These are phyloP conservation scores for Acanthosoma haemorrhoidale DNA, from an alignment of 2,888 invertebrate genomes.

Conservation along the genomic window DNA sequence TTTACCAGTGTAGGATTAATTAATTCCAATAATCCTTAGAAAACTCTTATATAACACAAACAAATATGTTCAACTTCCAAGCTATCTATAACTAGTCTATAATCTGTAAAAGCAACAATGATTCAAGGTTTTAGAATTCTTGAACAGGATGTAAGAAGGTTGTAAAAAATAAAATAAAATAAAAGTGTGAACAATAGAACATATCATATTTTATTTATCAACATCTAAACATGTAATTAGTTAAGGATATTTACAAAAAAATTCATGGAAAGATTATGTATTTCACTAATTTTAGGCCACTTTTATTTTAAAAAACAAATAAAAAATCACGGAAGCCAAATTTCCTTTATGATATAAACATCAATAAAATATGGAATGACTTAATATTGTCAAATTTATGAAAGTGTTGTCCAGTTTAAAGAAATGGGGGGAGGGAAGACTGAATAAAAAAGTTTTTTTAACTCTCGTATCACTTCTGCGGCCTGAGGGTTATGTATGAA, in stretches of 20 bases:
- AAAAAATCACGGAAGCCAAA: slow-evolving; percentile 8
- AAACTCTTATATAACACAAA: too few species aligned
- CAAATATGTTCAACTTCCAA: too few species aligned
- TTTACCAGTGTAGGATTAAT: too few species aligned
- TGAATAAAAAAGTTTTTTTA: neutral
- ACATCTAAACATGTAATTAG: slow-evolving; percentile 4
- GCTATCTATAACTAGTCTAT: too few species aligned
- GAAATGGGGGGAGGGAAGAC: too few species aligned
- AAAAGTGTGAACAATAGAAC: neutral
- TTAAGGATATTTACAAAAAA: slow-evolving; percentile 2
- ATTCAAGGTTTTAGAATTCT: too few species aligned
- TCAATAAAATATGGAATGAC: neutral
- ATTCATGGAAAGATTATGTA: neutral
- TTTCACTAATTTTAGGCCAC: slow-evolving; percentile 6
- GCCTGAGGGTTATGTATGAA: neutral
- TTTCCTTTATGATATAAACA: neutral
- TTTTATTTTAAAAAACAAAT: neutral
- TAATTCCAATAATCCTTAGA: too few species aligned
- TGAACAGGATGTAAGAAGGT: too few species aligned
- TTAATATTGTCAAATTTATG: neutral
- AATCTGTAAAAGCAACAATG: too few species aligned
- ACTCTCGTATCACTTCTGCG: slow-evolving; percentile 2
- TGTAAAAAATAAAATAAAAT: too few species aligned
- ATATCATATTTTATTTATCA: slow-evolving; percentile 1
- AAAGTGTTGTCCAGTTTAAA: too few species aligned